These are phyloP conservation scores for Stomatorhinus ivindoensis DNA, from an alignment of 2,113 vertebrate species.

Conservation along the genomic window DNA sequence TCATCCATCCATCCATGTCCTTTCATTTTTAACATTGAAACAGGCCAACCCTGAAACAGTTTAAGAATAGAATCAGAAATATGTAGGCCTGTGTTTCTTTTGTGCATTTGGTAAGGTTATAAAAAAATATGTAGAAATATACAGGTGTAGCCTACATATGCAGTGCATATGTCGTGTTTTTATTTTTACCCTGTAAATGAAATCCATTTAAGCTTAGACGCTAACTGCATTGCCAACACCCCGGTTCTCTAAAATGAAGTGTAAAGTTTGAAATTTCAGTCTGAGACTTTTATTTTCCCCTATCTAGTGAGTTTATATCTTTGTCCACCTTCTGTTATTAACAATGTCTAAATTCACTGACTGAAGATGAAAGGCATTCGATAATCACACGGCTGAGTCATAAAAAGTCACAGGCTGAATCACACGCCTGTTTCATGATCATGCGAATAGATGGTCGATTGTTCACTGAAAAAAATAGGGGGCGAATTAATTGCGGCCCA, in stretches of 20 bases:
- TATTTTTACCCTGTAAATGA: background rate
- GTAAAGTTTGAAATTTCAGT: background rate
- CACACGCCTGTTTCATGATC: slow-evolving; percentile 6
- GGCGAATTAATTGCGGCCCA: background rate
- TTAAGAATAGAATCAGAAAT: background rate
- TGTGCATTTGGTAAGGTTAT: background rate
- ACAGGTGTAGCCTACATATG: background rate
- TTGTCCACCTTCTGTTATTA: background rate
- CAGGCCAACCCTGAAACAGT: background rate
- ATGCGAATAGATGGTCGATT: slow-evolving; percentile 7
- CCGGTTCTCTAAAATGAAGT: background rate
- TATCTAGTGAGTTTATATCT: background rate
- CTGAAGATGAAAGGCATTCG: background rate
- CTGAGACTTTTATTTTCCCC: background rate
- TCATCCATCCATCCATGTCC: background rate
- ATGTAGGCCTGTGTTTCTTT: background rate
- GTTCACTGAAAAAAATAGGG: background rate
- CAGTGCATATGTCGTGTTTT: background rate
- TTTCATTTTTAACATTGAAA: background rate
- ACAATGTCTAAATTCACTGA: background rate
- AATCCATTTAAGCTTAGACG: background rate
- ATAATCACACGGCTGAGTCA: background rate
- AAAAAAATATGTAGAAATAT: background rate
- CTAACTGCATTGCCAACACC: background rate
- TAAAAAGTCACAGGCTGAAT: background rate